Evolutionary conservation across 2,113 vertebrate genomes (phyloP), one percentile per base, ranked within the genome.

Genomic region (Phyllostomus discolor): DNA sequence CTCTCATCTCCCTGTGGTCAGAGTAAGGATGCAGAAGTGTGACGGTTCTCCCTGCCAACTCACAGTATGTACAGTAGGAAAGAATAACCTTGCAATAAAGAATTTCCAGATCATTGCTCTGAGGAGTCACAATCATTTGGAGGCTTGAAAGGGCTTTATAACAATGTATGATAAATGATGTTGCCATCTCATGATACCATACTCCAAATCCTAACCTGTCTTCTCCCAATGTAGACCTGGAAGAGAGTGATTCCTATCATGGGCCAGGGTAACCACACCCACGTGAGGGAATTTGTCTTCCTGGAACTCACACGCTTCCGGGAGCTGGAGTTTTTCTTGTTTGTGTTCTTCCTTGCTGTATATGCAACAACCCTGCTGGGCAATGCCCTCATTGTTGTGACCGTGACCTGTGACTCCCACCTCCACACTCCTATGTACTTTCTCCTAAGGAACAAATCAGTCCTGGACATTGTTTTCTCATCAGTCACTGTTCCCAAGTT

Each of bases 381-480:
- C 33, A 98, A 98, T 28, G 64, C 64, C 17, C 72, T 98, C 48
- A 87, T 97, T 24, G 59, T 97, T 64, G 59, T 94, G 52, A 78
- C 95, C 17, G 28, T 98, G 33, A 95, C 97, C 69, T 92, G 33
- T 46, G 97, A 98, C 28, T 80, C 80, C 14, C 88, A 50, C n/a
- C 97, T 97, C 48, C 86, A 97, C 91, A 96, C 57, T 1, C 98
- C 97, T 48, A 97, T 98, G 97, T 97, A 98, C 95, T 96, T 98
- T 64, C 96, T 98, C 28, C 84, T 98, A 19, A 24, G 86, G 54
- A 98, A 97, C 54, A 97, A 97, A 66, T 97, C 97, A 1, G 15
- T 98, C 16, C 76, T 98, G 38, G 97, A 98, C 35, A 91, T 96
- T 33, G 22, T 96, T 26, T 97, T 97, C 33, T 94, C 95, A 1